Percentiles rank a stretch among this genome's conserved stretches.
These are phyloP conservation scores for Bombus waltoni DNA, from an alignment of 1,140 invertebrate species.

Conservation along the genomic window DNA sequence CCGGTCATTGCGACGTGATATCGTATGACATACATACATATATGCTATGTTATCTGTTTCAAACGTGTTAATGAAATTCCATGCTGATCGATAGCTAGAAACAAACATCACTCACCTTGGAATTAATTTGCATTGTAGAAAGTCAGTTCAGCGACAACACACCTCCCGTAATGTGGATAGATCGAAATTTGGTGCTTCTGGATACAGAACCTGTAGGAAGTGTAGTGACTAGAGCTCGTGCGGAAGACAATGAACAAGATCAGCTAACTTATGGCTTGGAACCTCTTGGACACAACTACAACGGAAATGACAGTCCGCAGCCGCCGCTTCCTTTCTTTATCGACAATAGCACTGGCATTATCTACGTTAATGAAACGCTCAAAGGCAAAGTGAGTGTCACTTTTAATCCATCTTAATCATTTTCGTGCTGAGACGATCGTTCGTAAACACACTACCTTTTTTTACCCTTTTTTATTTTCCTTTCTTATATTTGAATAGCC, in stretches of 20 bases:
- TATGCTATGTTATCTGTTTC: too few relatives aligned
- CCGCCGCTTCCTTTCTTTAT: constrained; percentile 86
- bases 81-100: neutral
- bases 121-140: constrained; percentile 49
- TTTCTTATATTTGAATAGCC: neutral
- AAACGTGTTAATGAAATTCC: neutral
- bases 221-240: constrained; percentile 84
- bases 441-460: too few relatives aligned
- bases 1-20: too few relatives aligned
- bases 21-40: too few relatives aligned
- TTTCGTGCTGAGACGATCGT: neutral
- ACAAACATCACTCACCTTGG: neutral
- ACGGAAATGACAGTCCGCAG: constrained; percentile 68
- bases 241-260: constrained; percentile 85
- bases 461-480: too few relatives aligned
- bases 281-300: constrained; percentile 76
- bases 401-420: neutral
- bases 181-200: constrained; percentile 87
- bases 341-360: constrained; percentile 86
- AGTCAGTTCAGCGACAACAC: constrained; percentile 79
- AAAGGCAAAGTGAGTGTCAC: constrained; percentile 84
- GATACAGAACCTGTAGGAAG: constrained; percentile 86
- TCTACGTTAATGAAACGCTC: constrained; percentile 88
- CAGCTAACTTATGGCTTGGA: constrained; percentile 86
- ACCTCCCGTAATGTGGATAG: constrained; percentile 83